Evolutionary conservation across 2,888 invertebrate genomes (phyloP).

Genomic region (Meteorus cinctellus): DNA sequence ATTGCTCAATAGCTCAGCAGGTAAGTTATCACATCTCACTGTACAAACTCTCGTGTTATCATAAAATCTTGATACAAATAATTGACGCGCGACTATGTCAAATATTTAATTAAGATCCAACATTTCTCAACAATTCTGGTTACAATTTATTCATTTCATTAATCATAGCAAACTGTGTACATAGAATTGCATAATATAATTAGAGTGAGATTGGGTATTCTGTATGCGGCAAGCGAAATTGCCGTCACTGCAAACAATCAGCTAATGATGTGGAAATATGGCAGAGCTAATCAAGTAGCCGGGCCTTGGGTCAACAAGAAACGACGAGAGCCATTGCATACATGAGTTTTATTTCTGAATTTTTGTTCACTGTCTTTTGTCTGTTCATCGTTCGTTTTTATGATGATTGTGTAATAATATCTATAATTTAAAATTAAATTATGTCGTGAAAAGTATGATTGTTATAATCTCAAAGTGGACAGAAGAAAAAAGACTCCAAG

Average conservation of each 20-base stretch:
- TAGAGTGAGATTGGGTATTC: conserved; percentile 39
- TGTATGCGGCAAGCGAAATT: conserved; percentile 58
- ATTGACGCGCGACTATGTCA: too few relatives aligned
- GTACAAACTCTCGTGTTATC: neutral
- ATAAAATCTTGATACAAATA: too few relatives aligned
- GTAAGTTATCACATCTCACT: neutral
- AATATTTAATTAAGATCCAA: neutral
- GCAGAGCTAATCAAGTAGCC: conserved; percentile 71
- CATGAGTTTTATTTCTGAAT: conserved; percentile 55
- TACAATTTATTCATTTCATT: neutral
- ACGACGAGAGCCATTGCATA: conserved; percentile 59
- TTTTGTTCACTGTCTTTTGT: neutral
- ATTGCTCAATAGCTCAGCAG: neutral
- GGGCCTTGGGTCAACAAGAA: conserved; percentile 67
- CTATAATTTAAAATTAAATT: too few relatives aligned
- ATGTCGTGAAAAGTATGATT: too few relatives aligned
- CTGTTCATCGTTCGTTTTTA: neutral
- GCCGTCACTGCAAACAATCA: conserved; percentile 69
- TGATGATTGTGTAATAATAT: neutral
- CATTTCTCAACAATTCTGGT: neutral
- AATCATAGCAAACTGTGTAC: conserved; percentile 32
- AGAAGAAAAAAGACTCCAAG: too few relatives aligned
- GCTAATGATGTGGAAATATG: conserved; percentile 73
- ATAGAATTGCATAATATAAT: neutral
- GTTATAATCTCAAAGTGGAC: too few relatives aligned